Evolutionary conservation across 35 echinoderm and acorn worm species (phyloP), one percentile per base, ranked within the genome.

Genomic region (Apostichopus parvimensis): DNA sequence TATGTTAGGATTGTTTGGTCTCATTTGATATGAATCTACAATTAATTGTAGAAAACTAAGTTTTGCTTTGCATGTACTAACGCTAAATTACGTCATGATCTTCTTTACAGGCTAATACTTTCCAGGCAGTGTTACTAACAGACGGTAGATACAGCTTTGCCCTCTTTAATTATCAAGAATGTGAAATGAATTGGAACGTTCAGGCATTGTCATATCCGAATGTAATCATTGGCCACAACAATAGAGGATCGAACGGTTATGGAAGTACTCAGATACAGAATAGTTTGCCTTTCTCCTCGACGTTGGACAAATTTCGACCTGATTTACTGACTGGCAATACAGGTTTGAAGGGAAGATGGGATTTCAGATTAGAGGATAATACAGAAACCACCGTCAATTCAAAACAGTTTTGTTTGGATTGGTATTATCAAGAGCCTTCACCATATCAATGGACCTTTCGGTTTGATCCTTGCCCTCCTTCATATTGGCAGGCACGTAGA

Each of bases 101-200:
- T 45, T 45, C 6, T 23, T 34, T 88, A 9, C 73, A 98, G 94
- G 90, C 80, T 14, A 93, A 93, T 62, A 93, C 95, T 0, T 96
- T 93, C 77, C 95, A 96, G 79, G 92, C 89, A 57, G 89, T 83
- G 4, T 60, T 96, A 18, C 54, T 73, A 23, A 96, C 95, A 0
- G 95, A 96, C 55, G 92, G 92, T 20, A 80, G 21, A 8, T 91
- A 75, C 83, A 73, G 89, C 57, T 96, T 92, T 73, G 78, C 64
- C 0, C 58, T 93, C 10, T 72, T 91, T 59, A 93, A 92, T 82
- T 96, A 88, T 62, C 88, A 82, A 73, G 89, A 91, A 34, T 56
- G 83, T 91, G 73, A 87, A 9, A 93, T 93, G 95, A 87, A 68
- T 9, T 96, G 95, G 95, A 91, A 96, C 79, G 1, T 22, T 13